Percentiles rank a stretch among this genome's conserved stretches.
Evolutionary conservation across 2,797 vertebrate genomes (phyloP).

Genomic region (Tadarida brasiliensis): DNA sequence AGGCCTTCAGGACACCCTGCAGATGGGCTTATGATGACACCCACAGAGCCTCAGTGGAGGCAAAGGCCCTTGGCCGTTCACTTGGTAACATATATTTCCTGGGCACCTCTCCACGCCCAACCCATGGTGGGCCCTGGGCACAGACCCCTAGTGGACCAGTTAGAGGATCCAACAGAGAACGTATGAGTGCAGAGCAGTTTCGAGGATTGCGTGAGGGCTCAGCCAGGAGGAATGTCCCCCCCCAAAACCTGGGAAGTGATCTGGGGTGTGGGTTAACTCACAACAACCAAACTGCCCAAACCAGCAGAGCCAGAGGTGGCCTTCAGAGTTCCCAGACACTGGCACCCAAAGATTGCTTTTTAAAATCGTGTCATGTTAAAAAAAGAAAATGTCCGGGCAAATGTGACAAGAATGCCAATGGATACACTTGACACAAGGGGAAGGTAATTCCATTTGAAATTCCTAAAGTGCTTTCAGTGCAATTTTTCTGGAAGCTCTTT

Average conservation of each 20-base stretch:
- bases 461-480: neutral
- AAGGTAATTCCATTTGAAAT: neutral
- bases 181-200: neutral
- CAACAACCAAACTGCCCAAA: neutral
- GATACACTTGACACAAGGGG: neutral
- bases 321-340: neutral
- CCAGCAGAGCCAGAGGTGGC: neutral
- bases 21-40: neutral
- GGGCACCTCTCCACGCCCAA: neutral
- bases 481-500: neutral
- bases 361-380: neutral
- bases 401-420: neutral
- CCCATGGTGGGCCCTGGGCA: neutral
- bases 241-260: neutral
- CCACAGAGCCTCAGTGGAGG: slow-evolving; percentile 7
- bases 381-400: neutral
- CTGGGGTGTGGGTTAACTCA: neutral
- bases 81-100: neutral
- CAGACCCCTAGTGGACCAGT: neutral
- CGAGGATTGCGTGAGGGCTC: neutral
- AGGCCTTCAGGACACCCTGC: neutral
- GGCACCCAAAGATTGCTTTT: neutral
- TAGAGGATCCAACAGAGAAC: neutral
- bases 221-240: neutral
- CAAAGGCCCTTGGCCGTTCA: too few relatives aligned